Base-by-base conservation (phyloP, 1,140 invertebrate genomes). In the Drosophila trapezifrons region DNA sequence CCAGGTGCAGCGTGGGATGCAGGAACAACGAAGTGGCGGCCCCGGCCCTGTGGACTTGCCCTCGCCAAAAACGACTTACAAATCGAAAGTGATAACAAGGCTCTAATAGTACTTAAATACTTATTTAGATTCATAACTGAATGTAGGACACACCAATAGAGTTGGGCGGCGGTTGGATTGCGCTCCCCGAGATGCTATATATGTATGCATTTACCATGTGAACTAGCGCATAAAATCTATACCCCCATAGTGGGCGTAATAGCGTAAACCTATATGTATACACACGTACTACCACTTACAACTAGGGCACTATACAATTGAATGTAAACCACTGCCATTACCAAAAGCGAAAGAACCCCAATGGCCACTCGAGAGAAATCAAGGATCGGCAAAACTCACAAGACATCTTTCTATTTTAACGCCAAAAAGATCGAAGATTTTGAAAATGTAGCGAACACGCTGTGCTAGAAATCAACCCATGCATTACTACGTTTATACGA, bases 51-150 rank as follows among this genome's bases (percentile, higher is more conserved):
- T 76, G 66, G 40, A 62, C 47, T 57, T 69, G 73, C 78, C 74
- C 83, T 66, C 45, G 71, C 78, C 70, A 64, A 66, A 84, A 85
- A 82, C 71, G 84, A 87, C 83, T 83, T 89, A 74, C 73, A 87
- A 87, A 83, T 85, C 76, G 74, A 54, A 87, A 89, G 84, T 87
- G 84, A 87, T 87, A 87, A 89, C 79, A 82, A 72, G 82, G 86
- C 83, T 87, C 82, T 86, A 77, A 85, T 85, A 87, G 82, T 87
- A 82, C 64, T 70, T 86, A 84, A 81, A 76, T 45, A 78, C 78
- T 74, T 71, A 87, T 82, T 62, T 76, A 73, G 69, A 82, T 60
- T 81, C 64, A 42, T 76, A 73, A 73, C 79, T 73, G 84, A 79
- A 76, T 67, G 66, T 71, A 79, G 73, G 71, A 67, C 72, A 69